These are phyloP conservation scores for Hydraecia micacea DNA, from an alignment of 2,888 invertebrate species.

Conservation along the genomic window DNA sequence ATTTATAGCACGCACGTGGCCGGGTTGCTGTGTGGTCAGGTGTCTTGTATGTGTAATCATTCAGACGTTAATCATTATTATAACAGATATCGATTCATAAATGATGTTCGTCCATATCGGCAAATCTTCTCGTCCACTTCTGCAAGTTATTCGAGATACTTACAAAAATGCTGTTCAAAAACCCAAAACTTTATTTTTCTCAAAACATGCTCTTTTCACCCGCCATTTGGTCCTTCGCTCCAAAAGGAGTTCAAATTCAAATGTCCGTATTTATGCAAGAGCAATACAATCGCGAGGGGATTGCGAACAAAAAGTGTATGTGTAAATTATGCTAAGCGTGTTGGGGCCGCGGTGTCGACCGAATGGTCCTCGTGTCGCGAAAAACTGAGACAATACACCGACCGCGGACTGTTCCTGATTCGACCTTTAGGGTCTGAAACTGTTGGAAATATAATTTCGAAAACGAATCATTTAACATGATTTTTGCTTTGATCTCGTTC, in stretches of 20 bases:
- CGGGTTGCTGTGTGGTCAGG: conserved; percentile 46
- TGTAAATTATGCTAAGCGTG: conserved; percentile 64
- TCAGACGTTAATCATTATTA: background rate
- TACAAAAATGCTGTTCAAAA: background rate
- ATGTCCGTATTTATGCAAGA: conserved; percentile 57
- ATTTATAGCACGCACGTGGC: conserved; percentile 28
- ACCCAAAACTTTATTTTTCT: conserved; percentile 24
- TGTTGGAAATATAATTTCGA: background rate
- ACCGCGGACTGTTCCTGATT: conserved; percentile 51
- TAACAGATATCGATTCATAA: background rate
- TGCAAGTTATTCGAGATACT: background rate
- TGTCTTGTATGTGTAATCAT: conserved; percentile 12
- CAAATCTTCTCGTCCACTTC: background rate
- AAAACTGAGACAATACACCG: conserved; percentile 53
- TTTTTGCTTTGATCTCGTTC: background rate
- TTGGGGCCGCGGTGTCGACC: conserved; percentile 49
- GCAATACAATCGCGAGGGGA: conserved; percentile 52
- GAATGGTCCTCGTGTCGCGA: conserved; percentile 47
- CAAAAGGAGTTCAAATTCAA: conserved; percentile 45
- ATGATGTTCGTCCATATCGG: background rate
- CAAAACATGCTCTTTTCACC: conserved; percentile 1
- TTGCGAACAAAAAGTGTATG: conserved; percentile 63
- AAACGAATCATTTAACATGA: background rate
- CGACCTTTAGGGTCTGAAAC: background rate
- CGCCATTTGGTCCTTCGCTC: conserved; percentile 24